A percentile compares a stretch with the other conserved stretches of the same genome.
phyloP scores from a whole-genome alignment of 2,888 invertebrate genomes.

The Heliothis peltigera region DNA sequence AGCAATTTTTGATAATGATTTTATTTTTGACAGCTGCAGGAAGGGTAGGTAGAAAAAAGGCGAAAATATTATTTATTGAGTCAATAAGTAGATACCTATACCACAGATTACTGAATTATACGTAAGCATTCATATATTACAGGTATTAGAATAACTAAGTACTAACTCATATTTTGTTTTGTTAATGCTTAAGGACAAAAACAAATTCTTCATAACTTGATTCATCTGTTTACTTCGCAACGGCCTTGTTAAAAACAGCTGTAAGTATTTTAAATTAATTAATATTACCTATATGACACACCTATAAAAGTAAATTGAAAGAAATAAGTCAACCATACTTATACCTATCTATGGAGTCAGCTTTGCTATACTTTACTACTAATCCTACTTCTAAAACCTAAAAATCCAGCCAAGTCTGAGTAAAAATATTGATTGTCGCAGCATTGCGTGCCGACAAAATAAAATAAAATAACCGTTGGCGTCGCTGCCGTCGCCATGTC shows the following conservation, averaged over 20 bases:
- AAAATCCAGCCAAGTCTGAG: slow-evolving; percentile 23
- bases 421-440: slow-evolving; percentile 44
- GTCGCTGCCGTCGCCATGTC: slow-evolving; percentile 18
- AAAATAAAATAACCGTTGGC: slow-evolving; percentile 54
- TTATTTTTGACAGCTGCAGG: no score
- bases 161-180: slow-evolving; percentile 6
- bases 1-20: no score
- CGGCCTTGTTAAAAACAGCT: slow-evolving; percentile 8
- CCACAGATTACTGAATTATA: no score
- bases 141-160: no score
- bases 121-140: no score
- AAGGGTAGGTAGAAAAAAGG: no score
- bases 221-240: slow-evolving; percentile 36
- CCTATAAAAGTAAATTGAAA: neutral
- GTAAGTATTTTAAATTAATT: neutral
- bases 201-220: slow-evolving; percentile 35
- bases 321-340: neutral
- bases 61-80: no score
- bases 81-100: no score
- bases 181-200: neutral
- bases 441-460: slow-evolving; percentile 29
- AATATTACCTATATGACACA: no score
- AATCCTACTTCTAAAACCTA: neutral
- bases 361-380: no score
- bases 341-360: slow-evolving; percentile 7